Conservation (phyloP, 2,888 invertebrate species). For the Conistra vaccinii region DNA sequence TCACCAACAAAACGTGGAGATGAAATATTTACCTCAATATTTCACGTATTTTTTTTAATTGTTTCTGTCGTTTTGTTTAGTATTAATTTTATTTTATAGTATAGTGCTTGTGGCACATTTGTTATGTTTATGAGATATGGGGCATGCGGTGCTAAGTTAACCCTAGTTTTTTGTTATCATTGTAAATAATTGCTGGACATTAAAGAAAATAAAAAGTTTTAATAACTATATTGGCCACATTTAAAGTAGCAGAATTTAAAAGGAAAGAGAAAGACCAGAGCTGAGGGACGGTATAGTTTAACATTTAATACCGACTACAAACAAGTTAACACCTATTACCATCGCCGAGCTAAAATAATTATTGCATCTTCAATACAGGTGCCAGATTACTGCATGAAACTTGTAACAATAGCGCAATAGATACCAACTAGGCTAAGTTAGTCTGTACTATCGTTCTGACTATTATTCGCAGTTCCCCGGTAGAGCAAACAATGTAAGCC, state of each 20-base stretch:
- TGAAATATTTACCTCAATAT: no score
- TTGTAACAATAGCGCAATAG: constrained; percentile 24
- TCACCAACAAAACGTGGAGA: no score
- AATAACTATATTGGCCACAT: background rate
- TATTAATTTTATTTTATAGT: no score
- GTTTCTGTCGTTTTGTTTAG: no score
- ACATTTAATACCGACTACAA: background rate
- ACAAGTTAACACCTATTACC: background rate
- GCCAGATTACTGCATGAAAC: constrained; percentile 12
- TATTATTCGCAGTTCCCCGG: constrained; percentile 55
- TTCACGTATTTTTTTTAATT: no score
- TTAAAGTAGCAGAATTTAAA: background rate
- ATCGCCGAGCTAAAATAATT: background rate
- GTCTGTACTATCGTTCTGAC: constrained; percentile 1
- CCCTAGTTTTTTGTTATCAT: no score
- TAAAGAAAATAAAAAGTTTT: no score
- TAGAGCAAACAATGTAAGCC: constrained; percentile 64
- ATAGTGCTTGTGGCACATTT: no score
- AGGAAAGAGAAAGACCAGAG: background rate
- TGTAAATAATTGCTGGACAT: no score
- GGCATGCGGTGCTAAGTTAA: no score
- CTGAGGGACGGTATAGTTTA: background rate
- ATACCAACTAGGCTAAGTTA: constrained; percentile 18
- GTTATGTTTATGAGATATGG: no score
- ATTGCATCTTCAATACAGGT: constrained; percentile 8